phyloP scores from a whole-genome alignment of 2,113 vertebrate genomes.

The Scopus umbretta region DNA sequence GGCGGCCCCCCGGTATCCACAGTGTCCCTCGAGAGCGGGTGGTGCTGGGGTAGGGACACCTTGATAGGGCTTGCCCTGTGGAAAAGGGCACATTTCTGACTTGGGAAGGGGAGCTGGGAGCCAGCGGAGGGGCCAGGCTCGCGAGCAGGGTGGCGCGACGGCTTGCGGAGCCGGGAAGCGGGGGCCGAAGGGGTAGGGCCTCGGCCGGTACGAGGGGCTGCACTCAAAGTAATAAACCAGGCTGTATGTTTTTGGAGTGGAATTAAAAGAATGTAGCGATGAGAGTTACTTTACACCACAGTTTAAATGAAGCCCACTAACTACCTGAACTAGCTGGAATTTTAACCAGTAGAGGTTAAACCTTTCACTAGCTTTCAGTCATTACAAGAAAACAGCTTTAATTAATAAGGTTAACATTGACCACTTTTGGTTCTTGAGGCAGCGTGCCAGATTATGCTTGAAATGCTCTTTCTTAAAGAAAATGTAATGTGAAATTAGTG shows the following conservation, averaged over 20 bases:
- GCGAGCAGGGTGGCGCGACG: too few species aligned
- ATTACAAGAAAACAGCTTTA: not conserved
- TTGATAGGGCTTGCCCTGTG: rapidly evolving
- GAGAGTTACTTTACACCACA: not conserved
- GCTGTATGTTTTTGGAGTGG: not conserved
- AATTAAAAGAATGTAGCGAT: not conserved
- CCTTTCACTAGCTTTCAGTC: not conserved
- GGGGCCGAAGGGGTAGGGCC: too few species aligned
- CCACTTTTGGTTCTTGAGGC: not conserved
- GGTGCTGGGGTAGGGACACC: not conserved
- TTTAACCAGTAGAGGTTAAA: not conserved
- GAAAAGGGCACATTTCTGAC: not conserved
- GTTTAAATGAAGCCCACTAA: not conserved
- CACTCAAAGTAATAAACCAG: too few species aligned
- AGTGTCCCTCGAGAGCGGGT: too few species aligned
- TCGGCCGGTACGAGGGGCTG: not conserved
- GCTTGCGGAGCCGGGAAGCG: too few species aligned
- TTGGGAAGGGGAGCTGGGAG: too few species aligned
- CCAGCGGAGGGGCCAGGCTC: too few species aligned
- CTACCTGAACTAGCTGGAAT: not conserved
- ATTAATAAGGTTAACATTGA: not conserved
- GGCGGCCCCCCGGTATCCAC: not conserved
- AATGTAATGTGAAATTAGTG: not conserved
- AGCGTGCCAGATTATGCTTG: not conserved
- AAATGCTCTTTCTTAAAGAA: not conserved